Evolutionary conservation across 1,140 invertebrate genomes (phyloP).

Genomic region (Aphelenchoides besseyi): DNA sequence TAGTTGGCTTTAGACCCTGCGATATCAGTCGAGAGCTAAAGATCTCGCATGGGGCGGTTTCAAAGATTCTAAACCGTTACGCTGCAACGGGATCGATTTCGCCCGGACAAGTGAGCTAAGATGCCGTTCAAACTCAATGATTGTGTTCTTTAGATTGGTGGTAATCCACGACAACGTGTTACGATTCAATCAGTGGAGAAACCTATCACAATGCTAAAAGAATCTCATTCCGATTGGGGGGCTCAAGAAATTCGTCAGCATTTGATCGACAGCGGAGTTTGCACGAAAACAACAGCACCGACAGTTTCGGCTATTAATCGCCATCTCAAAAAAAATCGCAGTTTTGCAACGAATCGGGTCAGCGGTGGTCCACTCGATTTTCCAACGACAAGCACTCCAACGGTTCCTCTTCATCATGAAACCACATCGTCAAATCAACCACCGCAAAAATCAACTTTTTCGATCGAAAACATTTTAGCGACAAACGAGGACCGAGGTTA

Average conservation of each 20-base stretch:
- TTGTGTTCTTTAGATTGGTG: slow-evolving; percentile 47
- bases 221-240: slow-evolving; percentile 36
- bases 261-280: slow-evolving; percentile 39
- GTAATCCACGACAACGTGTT: slow-evolving; percentile 48
- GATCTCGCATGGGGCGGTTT: slow-evolving; percentile 84
- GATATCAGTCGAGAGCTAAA: slow-evolving; percentile 80
- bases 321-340: slow-evolving; percentile 31
- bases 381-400: background rate
- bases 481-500: no score
- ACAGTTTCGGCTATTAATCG: slow-evolving; percentile 40
- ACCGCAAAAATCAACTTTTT: no score
- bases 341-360: slow-evolving; percentile 10
- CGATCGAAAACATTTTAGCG: no score
- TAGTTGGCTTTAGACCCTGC: slow-evolving; percentile 71
- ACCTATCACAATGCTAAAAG: slow-evolving; percentile 38
- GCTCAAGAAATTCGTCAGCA: slow-evolving; percentile 43
- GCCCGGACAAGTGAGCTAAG: slow-evolving; percentile 68
- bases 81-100: slow-evolving; percentile 81
- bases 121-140: background rate
- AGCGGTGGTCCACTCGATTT: background rate
- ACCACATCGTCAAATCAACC: no score
- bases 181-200: slow-evolving; percentile 52
- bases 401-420: no score
- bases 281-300: slow-evolving; percentile 35
- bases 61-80: slow-evolving; percentile 82